Evolutionary conservation across 2,888 invertebrate genomes (phyloP), one percentile per base, ranked within the genome.

Genomic region (Cheilosia soror): DNA sequence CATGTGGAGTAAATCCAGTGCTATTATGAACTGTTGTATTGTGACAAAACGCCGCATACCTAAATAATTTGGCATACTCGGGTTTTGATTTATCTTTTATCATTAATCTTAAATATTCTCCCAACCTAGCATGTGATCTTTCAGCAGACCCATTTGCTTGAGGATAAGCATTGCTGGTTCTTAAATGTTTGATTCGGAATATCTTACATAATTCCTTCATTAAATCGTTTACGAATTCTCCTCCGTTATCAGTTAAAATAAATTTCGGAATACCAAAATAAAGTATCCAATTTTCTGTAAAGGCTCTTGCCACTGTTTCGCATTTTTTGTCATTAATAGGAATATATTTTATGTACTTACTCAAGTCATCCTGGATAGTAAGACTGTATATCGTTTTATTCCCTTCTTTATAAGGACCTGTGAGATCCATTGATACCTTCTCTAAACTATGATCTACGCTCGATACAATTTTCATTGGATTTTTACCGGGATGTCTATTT

Each of bases 401-500:
- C 0, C n/a, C 13, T 53, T 77, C 68, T 5, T 5, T 53, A 13
- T 68, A 76, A 25, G 53, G 68, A 9, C 62, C 77, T 2, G 69
- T 69, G n/a, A 69, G 20, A 25, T 78, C 69, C 63, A 78, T 40
- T 15, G n/a, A 44, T 6, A 71, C 62, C 2, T 68, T 77, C 62
- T 78, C 62, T 9, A 69, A 31, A 9, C 44, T 7, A 25, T 63
- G 11, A 7, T 53, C n/a, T 20, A 69, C 62, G 0, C 55, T 25
- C n/a, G 76, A 40, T 6, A 53, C 44, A 11, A 71, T 78, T 25
- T 57, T 63, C 65, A 71, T 78, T 0, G 63, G 69, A n/a, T 62
- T 78, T 11, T 13, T 49, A 0, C 63, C 9, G 11, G 57, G 63
- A 57, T 78, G 78, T 5, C 78, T 69, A 27, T 77, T 47, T 13